phyloP scores from a whole-genome alignment of 2,113 vertebrate species.

The Ancistrus triradiatus region DNA sequence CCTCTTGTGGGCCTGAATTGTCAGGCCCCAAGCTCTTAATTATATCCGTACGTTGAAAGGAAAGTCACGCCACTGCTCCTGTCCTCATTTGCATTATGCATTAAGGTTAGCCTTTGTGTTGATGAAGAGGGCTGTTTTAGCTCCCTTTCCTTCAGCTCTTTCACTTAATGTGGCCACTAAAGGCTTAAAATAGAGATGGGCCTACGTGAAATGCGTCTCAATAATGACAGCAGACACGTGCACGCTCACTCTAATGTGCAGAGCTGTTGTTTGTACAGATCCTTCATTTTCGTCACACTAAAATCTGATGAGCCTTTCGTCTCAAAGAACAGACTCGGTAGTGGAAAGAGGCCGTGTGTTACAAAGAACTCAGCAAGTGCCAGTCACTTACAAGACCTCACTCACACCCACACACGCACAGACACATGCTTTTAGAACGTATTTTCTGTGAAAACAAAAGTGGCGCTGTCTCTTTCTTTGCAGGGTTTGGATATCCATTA shows the following conservation, averaged over 20 bases:
- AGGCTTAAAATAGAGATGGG: slow-evolving; percentile 39
- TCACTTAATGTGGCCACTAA: slow-evolving; percentile 36
- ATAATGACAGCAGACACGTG: background rate
- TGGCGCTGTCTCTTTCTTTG: slow-evolving; percentile 24
- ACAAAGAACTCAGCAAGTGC: slow-evolving; percentile 18
- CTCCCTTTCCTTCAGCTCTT: slow-evolving; percentile 24
- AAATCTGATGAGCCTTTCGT: slow-evolving; percentile 11
- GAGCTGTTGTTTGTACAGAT: background rate
- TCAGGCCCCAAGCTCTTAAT: slow-evolving; percentile 48
- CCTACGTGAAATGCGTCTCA: slow-evolving; percentile 36
- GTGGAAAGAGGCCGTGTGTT: background rate
- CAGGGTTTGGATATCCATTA: slow-evolving; percentile 39
- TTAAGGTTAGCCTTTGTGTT: slow-evolving; percentile 49
- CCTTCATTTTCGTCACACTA: background rate
- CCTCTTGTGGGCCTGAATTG: slow-evolving; percentile 28
- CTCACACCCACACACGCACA: background rate
- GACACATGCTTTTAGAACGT: slow-evolving; percentile 29
- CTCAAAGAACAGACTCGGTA: background rate
- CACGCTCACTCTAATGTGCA: background rate
- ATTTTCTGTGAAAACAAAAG: slow-evolving; percentile 33
- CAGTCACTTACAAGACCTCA: slow-evolving; percentile 7
- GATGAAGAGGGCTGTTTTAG: slow-evolving; percentile 34
- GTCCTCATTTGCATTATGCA: slow-evolving; percentile 50
- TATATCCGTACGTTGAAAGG: slow-evolving; percentile 44
- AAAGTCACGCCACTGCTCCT: slow-evolving; percentile 28